phyloP scores from a whole-genome alignment of 2,888 invertebrate genomes.

The Nasonia oneida region DNA sequence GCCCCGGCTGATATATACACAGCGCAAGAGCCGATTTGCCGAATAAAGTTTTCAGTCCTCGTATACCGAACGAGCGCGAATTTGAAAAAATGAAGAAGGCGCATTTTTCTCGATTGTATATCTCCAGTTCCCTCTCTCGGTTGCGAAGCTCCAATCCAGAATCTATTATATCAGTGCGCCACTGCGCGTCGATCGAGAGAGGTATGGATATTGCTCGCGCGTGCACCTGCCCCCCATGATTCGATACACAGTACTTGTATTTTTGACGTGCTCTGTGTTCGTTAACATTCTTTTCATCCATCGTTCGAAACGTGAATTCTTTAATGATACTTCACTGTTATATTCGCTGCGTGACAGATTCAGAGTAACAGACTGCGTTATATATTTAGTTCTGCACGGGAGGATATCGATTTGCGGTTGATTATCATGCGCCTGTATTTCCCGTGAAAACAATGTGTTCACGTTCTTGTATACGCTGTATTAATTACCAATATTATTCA shows the following conservation, averaged over 20 bases:
- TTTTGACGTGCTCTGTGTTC: neutral
- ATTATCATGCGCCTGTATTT: neutral
- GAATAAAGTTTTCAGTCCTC: slow-evolving; percentile 36
- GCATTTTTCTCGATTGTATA: neutral
- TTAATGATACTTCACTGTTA: neutral
- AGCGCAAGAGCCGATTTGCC: slow-evolving; percentile 11
- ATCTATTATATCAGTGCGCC: slow-evolving; percentile 8
- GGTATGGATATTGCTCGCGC: neutral
- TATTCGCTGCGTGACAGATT: neutral
- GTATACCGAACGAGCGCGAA: slow-evolving; percentile 5
- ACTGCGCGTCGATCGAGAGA: neutral
- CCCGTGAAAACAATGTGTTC: neutral
- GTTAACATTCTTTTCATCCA: neutral
- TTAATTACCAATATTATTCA: slow-evolving; percentile 8
- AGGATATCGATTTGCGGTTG: neutral
- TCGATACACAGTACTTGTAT: neutral
- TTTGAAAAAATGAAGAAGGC: neutral
- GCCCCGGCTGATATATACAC: too few relatives aligned
- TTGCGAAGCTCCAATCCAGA: neutral
- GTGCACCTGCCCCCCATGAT: neutral
- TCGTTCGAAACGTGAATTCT: neutral
- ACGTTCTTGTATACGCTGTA: neutral
- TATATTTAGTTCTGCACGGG: neutral
- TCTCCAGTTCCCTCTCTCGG: too few relatives aligned
- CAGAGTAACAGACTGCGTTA: neutral